Conservation (phyloP, 2,888 invertebrate species). For the Pimpla rufipes region DNA sequence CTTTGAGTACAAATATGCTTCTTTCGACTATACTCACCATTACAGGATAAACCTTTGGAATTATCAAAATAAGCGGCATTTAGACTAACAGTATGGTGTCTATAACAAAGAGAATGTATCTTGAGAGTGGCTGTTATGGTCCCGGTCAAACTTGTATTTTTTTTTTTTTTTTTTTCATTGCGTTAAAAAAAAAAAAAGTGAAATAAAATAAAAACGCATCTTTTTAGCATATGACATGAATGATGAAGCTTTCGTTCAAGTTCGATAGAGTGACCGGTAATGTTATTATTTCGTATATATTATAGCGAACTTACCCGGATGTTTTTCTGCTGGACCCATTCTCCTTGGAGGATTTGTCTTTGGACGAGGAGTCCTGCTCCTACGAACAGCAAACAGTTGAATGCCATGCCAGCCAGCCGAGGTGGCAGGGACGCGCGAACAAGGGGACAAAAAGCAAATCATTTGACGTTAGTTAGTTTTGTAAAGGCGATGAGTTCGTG, state of each 20-base stretch:
- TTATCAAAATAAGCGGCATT: conserved; percentile 85
- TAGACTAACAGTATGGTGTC: conserved; percentile 85
- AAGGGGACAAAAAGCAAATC: conserved; percentile 85
- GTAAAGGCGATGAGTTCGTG: conserved; percentile 69
- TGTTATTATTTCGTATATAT: background rate
- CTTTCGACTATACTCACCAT: conserved; percentile 82
- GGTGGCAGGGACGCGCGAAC: conserved; percentile 84
- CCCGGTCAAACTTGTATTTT: conserved; percentile 41
- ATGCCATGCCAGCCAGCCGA: conserved; percentile 84
- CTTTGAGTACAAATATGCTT: conserved; percentile 65
- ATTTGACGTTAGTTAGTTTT: conserved; percentile 81
- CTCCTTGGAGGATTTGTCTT: conserved; percentile 86
- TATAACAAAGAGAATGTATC: conserved; percentile 85
- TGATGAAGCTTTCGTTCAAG: conserved; percentile 26
- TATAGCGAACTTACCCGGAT: conserved; percentile 85
- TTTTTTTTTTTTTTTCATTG: conserved; percentile 37
- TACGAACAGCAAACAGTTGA: conserved; percentile 85
- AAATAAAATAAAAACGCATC: too few relatives aligned
- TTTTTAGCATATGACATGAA: conserved; percentile 25
- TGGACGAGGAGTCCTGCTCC: conserved; percentile 83
- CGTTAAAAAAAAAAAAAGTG: too few relatives aligned
- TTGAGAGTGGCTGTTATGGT: conserved; percentile 79
- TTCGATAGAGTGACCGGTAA: background rate
- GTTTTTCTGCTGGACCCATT: conserved; percentile 87
- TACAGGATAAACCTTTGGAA: conserved; percentile 84